Percentiles rank a stretch among this genome's conserved stretches.
Evolutionary conservation across 2,113 vertebrate species (phyloP).

Genomic region (Mungos mungo): DNA sequence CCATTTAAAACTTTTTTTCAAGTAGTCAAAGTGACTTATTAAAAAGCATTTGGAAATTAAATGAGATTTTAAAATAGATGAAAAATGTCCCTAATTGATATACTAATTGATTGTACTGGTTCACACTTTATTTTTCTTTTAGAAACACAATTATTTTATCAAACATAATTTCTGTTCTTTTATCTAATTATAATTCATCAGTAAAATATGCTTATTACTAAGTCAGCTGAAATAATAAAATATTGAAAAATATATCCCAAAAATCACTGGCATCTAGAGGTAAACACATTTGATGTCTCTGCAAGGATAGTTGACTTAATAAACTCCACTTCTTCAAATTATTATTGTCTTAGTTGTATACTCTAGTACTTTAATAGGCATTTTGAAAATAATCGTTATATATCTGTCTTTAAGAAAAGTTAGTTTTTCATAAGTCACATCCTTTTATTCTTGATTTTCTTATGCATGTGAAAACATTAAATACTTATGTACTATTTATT

Average conservation of each 20-base stretch:
- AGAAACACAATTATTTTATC: slow-evolving; percentile 43
- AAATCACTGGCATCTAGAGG: neutral
- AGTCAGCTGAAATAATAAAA: slow-evolving; percentile 15
- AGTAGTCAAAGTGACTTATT: slow-evolving; percentile 43
- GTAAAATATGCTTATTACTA: slow-evolving; percentile 9
- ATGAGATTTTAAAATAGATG: slow-evolving; percentile 57
- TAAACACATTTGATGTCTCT: neutral
- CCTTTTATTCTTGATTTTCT: neutral
- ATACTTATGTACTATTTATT: neutral
- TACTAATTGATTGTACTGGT: neutral
- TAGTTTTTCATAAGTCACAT: neutral
- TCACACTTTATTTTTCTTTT: neutral
- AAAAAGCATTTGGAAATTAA: slow-evolving; percentile 65
- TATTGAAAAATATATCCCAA: neutral
- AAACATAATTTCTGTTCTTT: neutral
- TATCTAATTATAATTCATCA: neutral
- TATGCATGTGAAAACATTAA: slow-evolving; percentile 26
- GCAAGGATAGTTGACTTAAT: neutral
- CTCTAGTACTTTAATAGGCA: neutral
- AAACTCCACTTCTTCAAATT: neutral
- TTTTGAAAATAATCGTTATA: neutral
- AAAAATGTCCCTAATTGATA: slow-evolving; percentile 59
- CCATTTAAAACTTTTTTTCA: slow-evolving; percentile 12
- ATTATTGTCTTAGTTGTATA: neutral
- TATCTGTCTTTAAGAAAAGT: neutral